A percentile compares a stretch with the other conserved stretches of the same genome.
Conservation (phyloP, 2,113 vertebrate genomes). For the Onychostruthus taczanowskii region DNA sequence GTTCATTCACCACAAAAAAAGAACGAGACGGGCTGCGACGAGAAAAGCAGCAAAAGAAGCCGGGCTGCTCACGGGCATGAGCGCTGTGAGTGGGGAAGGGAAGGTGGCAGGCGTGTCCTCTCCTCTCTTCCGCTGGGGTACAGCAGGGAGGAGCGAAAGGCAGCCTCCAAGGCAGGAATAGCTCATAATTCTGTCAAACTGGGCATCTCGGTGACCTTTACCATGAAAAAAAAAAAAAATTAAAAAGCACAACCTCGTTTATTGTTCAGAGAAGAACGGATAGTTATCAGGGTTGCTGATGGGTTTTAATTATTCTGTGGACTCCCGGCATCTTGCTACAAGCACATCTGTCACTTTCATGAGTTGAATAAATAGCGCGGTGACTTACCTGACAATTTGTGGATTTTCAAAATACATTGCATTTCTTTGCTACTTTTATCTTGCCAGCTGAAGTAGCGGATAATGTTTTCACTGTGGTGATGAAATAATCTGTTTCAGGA, state of each 20-base stretch:
- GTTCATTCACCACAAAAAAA: rapidly evolving
- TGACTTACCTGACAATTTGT: background rate
- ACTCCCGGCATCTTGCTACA: background rate
- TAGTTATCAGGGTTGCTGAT: background rate
- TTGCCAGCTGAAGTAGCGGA: background rate
- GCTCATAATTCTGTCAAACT: too few species aligned
- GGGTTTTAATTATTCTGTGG: background rate
- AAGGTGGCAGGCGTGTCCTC: too few species aligned
- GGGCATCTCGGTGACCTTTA: background rate
- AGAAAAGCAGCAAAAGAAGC: too few species aligned
- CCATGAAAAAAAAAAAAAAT: rapidly evolving
- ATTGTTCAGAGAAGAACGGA: background rate
- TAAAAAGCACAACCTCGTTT: background rate
- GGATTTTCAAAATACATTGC: background rate
- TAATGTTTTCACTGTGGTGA: background rate
- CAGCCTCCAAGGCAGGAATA: rapidly evolving
- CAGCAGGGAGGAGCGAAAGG: background rate
- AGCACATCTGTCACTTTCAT: rapidly evolving
- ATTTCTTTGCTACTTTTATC: background rate
- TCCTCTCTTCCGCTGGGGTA: background rate
- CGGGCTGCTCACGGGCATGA: rapidly evolving
- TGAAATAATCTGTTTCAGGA: background rate
- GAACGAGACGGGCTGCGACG: rapidly evolving
- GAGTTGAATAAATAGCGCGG: background rate
- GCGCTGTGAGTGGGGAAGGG: background rate